Percentiles rank a stretch among this genome's conserved stretches.
phyloP scores from a whole-genome alignment of 2,797 vertebrate genomes.

The Enteromius treurensis region DNA sequence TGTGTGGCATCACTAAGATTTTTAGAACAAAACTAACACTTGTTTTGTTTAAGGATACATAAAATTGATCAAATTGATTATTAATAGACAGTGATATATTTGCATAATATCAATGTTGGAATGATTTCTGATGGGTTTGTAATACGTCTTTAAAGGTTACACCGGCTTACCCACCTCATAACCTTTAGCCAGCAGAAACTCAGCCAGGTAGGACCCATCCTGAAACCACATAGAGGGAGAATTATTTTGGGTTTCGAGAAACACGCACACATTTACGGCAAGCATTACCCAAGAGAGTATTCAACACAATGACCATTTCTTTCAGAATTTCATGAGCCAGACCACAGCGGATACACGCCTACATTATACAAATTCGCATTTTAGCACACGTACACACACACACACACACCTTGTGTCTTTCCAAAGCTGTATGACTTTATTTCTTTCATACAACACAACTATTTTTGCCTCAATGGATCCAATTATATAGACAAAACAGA shows the following conservation, averaged over 20 bases:
- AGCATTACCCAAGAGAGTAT: conserved; percentile 39
- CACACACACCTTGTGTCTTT: background rate
- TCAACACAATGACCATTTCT: conserved; percentile 40
- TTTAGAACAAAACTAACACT: too few species aligned
- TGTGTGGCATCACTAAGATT: background rate
- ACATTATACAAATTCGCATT: conserved; percentile 20
- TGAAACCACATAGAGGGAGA: conserved; percentile 75
- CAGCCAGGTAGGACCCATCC: conserved; percentile 99
- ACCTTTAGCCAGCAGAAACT: conserved; percentile 95
- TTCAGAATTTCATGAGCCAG: conserved; percentile 31
- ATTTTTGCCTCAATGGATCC: too few species aligned
- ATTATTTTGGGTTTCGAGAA: conserved; percentile 44
- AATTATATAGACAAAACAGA: background rate
- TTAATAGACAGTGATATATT: conserved; percentile 2
- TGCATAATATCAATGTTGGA: background rate
- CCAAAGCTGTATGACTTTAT: background rate
- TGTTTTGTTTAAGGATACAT: too few species aligned
- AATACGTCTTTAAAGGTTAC: conserved; percentile 68
- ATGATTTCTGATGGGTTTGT: background rate
- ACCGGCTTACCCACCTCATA: conserved; percentile 87
- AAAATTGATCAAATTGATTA: background rate
- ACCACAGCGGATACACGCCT: conserved; percentile 23
- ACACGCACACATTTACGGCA: conserved; percentile 30
- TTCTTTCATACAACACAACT: background rate
- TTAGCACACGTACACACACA: background rate